Percentiles rank a stretch among this genome's conserved stretches.
phyloP scores from a whole-genome alignment of 2,797 vertebrate genomes.

The Danio kyathit region DNA sequence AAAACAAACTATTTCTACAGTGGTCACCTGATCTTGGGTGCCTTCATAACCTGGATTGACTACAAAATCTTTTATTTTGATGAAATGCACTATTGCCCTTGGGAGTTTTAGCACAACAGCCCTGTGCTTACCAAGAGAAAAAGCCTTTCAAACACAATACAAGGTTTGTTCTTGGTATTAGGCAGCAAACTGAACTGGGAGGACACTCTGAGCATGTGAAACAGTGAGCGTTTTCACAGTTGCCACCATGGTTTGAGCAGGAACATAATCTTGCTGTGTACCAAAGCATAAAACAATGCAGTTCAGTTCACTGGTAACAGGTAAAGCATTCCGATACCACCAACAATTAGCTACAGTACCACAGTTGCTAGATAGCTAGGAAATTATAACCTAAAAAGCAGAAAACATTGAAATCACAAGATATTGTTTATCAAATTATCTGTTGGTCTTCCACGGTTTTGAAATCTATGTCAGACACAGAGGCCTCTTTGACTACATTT shows the following conservation, averaged over 20 bases:
- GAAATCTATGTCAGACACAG: neutral
- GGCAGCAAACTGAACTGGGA: constrained; percentile 54
- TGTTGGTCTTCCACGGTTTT: constrained; percentile 1
- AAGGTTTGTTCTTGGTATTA: constrained; percentile 64
- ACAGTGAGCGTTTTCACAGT: constrained; percentile 56
- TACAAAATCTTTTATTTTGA: constrained; percentile 35
- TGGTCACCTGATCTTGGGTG: constrained; percentile 15
- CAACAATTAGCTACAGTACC: neutral
- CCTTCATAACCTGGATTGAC: constrained; percentile 1
- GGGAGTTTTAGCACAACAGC: constrained; percentile 46
- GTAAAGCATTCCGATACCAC: neutral
- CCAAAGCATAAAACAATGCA: constrained; percentile 27
- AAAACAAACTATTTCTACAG: neutral
- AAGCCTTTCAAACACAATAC: constrained; percentile 58
- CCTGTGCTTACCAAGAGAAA: constrained; percentile 40
- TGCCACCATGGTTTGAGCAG: constrained; percentile 55
- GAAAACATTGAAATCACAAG: neutral
- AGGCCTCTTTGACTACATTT: neutral
- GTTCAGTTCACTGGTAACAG: constrained; percentile 38
- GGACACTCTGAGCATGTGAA: constrained; percentile 58
- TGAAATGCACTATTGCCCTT: constrained; percentile 24
- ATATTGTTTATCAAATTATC: neutral
- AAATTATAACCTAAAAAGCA: neutral
- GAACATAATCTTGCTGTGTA: constrained; percentile 56
- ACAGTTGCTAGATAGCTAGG: neutral